Conservation (phyloP, 2,797 vertebrate genomes). For the Acanthornis magna region DNA sequence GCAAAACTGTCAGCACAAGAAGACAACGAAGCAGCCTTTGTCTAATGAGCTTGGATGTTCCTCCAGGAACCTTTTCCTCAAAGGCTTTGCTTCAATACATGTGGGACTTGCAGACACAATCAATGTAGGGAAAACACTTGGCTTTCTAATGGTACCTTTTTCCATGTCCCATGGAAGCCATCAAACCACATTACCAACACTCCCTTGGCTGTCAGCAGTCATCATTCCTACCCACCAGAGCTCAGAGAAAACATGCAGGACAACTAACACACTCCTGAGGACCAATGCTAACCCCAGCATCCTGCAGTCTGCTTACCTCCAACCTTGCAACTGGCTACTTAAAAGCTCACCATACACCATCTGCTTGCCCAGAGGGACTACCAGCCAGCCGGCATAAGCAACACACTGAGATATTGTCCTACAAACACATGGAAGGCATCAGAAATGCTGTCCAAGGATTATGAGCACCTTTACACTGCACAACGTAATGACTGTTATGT, state of each 20-base stretch:
- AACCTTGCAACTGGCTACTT: neutral
- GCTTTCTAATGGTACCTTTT: neutral
- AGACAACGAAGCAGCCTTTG: neutral
- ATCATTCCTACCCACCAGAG: neutral
- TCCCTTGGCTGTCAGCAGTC: neutral
- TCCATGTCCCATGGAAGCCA: neutral
- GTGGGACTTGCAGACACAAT: neutral
- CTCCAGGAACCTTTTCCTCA: neutral
- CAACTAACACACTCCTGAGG: neutral
- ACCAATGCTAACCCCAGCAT: neutral
- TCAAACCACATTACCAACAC: neutral
- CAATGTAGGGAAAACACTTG: neutral
- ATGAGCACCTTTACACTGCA: rapidly evolving
- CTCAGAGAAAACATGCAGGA: neutral
- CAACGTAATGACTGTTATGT: too few species aligned
- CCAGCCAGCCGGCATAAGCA: rapidly evolving
- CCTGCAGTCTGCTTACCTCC: neutral
- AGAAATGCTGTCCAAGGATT: neutral
- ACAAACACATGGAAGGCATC: neutral
- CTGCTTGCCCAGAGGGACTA: neutral
- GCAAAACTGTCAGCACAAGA: neutral
- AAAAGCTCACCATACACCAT: neutral
- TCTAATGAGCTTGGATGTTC: neutral
- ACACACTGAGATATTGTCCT: neutral
- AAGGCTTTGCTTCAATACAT: neutral